Evolutionary conservation across 1,140 invertebrate species (phyloP).

Genomic region (Drosophila eugracilis): DNA sequence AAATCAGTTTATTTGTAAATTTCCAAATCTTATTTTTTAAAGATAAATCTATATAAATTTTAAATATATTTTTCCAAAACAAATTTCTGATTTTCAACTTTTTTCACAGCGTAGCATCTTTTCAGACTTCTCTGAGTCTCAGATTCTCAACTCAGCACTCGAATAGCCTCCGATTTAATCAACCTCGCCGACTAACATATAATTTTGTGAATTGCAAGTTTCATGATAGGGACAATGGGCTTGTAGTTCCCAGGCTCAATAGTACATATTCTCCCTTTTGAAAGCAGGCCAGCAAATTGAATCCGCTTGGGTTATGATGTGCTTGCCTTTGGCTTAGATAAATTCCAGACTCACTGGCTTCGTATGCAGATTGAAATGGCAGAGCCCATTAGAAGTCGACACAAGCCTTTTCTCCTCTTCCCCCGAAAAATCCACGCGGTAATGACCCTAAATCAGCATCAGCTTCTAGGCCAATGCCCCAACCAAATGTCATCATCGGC

Average conservation of each 20-base stretch:
- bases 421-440: conserved; percentile 7
- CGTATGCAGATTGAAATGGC: conserved; percentile 35
- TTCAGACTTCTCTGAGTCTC: conserved; percentile 31
- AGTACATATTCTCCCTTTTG: not conserved
- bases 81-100: not conserved
- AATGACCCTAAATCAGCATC: conserved; percentile 62
- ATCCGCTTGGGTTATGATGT: conserved; percentile 57
- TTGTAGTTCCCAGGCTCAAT: conserved; percentile 17
- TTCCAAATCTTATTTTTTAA: not conserved
- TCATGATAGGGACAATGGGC: conserved; percentile 38
- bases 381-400: conserved; percentile 41
- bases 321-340: conserved; percentile 45
- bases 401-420: conserved; percentile 35
- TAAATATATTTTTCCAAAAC: not conserved
- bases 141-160: conserved; percentile 11
- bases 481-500: conserved; percentile 77
- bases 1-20: not conserved
- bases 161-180: conserved; percentile 37
- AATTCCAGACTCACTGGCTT: not conserved
- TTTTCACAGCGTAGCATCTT: not conserved
- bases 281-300: conserved; percentile 60
- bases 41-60: not conserved
- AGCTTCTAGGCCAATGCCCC: conserved; percentile 63
- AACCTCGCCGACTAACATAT: conserved; percentile 43
- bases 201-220: conserved; percentile 49